Evolutionary conservation across 2,888 invertebrate species (phyloP).

Genomic region (Rotaria macrura): DNA sequence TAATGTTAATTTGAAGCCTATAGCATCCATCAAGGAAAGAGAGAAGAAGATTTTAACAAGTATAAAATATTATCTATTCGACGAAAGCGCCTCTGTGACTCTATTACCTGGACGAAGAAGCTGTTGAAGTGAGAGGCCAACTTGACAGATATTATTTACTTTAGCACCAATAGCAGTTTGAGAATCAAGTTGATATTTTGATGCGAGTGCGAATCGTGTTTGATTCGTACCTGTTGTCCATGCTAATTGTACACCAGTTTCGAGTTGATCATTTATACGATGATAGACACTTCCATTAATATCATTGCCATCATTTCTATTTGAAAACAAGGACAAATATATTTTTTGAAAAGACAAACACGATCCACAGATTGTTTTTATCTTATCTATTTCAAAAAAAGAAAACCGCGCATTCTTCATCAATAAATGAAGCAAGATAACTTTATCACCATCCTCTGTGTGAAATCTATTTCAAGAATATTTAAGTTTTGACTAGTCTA

Average conservation of each 20-base stretch:
- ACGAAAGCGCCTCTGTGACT: too few species aligned
- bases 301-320: slow-evolving; percentile 72
- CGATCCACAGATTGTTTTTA: too few species aligned
- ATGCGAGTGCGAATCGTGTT: slow-evolving; percentile 80
- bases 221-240: slow-evolving; percentile 82
- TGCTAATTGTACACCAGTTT: slow-evolving; percentile 77
- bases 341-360: too few species aligned
- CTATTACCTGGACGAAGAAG: slow-evolving; percentile 78
- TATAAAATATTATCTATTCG: too few species aligned
- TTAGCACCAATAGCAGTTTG: slow-evolving; percentile 78
- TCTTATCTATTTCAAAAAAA: too few species aligned
- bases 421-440: too few species aligned
- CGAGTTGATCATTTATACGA: slow-evolving; percentile 71
- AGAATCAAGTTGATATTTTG: slow-evolving; percentile 71
- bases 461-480: too few species aligned
- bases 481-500: too few species aligned
- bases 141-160: slow-evolving; percentile 82
- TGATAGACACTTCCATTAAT: slow-evolving; percentile 87
- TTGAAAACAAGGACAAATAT: too few species aligned
- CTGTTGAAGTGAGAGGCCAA: slow-evolving; percentile 87
- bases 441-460: too few species aligned
- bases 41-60: neutral
- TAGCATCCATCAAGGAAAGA: too few species aligned
- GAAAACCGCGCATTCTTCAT: too few species aligned
- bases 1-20: slow-evolving; percentile 76